These are phyloP conservation scores for Chromoteleia sp. DNA, from an alignment of 2,888 invertebrate species.

Conservation along the genomic window DNA sequence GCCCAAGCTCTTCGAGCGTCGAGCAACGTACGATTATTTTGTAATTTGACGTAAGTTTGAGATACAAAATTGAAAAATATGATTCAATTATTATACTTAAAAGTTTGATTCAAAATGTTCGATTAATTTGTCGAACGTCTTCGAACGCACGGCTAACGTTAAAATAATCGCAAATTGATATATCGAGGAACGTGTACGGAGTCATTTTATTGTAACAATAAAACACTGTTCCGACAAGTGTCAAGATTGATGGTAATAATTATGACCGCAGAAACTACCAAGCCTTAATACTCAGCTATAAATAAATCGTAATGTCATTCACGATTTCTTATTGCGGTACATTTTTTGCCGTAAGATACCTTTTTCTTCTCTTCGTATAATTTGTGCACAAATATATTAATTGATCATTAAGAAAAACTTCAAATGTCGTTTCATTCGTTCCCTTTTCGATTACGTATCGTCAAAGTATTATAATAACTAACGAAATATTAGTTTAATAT, in stretches of 20 bases:
- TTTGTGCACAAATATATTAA: too few species aligned
- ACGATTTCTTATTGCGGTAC: not conserved
- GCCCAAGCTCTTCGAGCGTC: constrained; percentile 36
- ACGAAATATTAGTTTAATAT: too few species aligned
- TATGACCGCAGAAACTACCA: constrained; percentile 23
- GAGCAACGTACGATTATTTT: constrained; percentile 45
- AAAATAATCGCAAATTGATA: not conserved
- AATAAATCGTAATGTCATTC: constrained; percentile 39
- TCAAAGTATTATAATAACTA: too few species aligned
- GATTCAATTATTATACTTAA: constrained; percentile 32
- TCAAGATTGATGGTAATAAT: constrained; percentile 38
- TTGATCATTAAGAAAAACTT: too few species aligned
- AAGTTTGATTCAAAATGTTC: constrained; percentile 15
- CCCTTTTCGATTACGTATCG: too few species aligned
- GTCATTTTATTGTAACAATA: constrained; percentile 17
- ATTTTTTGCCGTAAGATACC: constrained; percentile 3
- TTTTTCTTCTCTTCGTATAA: not conserved
- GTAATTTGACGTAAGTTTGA: constrained; percentile 41
- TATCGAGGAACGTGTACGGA: constrained; percentile 5
- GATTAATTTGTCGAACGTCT: too few species aligned
- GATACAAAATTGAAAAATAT: constrained; percentile 50
- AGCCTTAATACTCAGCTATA: constrained; percentile 26
- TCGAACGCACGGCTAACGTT: not conserved
- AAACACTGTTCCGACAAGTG: constrained; percentile 28
- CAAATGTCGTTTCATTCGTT: too few species aligned